Conservation (phyloP, 2,888 invertebrate genomes). For the Erebia epiphron region DNA sequence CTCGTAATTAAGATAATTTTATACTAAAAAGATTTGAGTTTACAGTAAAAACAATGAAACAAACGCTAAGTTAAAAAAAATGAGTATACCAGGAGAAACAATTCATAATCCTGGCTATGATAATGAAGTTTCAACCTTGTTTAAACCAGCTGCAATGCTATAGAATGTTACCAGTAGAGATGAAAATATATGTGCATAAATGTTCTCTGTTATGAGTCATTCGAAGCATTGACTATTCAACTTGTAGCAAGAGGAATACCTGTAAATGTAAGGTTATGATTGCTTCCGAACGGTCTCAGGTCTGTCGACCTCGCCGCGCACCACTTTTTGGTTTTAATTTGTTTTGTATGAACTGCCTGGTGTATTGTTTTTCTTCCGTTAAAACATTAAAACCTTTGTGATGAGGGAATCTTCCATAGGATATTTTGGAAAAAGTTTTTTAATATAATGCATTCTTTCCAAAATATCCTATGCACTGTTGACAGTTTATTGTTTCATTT, state of each 20-base stretch:
- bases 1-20: no score
- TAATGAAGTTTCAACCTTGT: slow-evolving; percentile 27
- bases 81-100: slow-evolving; percentile 27
- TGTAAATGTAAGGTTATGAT: slow-evolving; percentile 14
- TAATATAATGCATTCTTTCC: no score
- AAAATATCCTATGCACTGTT: no score
- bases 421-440: no score
- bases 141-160: background rate
- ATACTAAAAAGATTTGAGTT: no score
- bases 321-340: slow-evolving; percentile 4
- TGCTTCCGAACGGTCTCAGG: slow-evolving; percentile 22
- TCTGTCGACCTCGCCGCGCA: slow-evolving; percentile 8
- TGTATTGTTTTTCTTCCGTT: background rate
- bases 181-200: slow-evolving; percentile 4
- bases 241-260: slow-evolving; percentile 23
- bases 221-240: slow-evolving; percentile 32
- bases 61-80: background rate
- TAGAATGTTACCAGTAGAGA: background rate
- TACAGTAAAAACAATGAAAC: background rate
- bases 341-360: background rate
- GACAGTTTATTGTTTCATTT: no score
- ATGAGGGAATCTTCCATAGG: no score
- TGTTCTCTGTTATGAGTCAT: slow-evolving; percentile 31
- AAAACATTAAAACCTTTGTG: no score
- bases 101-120: slow-evolving; percentile 31